phyloP scores from a whole-genome alignment of 2,113 vertebrate genomes.

The Miniopterus natalensis region DNA sequence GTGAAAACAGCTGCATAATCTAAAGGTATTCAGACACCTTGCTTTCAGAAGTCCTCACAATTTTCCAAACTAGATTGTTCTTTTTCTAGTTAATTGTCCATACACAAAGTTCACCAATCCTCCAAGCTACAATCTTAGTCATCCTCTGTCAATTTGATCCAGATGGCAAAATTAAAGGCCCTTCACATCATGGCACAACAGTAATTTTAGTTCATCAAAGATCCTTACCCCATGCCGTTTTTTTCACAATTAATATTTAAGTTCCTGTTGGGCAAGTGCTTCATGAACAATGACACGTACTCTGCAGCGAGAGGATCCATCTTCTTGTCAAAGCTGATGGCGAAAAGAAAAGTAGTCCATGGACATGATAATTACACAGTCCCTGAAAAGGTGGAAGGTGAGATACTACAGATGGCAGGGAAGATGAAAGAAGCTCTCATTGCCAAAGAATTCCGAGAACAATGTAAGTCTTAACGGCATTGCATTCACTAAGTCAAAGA shows the following conservation, averaged over 20 bases:
- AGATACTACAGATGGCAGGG: slow-evolving; percentile 69
- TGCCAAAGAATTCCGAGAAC: slow-evolving; percentile 65
- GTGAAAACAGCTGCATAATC: neutral
- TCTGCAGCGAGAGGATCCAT: slow-evolving; percentile 79
- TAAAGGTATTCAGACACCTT: neutral
- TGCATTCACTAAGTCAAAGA: neutral
- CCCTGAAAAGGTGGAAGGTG: slow-evolving; percentile 84
- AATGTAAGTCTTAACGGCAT: neutral
- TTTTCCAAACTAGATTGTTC: slow-evolving; percentile 65
- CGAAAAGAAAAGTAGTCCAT: slow-evolving; percentile 79
- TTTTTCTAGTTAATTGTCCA: slow-evolving; percentile 73
- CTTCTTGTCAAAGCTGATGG: slow-evolving; percentile 85
- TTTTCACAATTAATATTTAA: slow-evolving; percentile 81
- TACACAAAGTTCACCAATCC: slow-evolving; percentile 65
- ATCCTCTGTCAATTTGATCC: slow-evolving; percentile 82
- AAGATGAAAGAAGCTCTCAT: slow-evolving; percentile 79
- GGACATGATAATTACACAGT: slow-evolving; percentile 84
- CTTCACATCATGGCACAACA: slow-evolving; percentile 74
- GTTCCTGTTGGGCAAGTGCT: slow-evolving; percentile 82
- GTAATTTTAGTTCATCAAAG: slow-evolving; percentile 82
- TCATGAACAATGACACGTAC: slow-evolving; percentile 78
- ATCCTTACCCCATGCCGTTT: slow-evolving; percentile 76
- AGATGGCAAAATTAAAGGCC: slow-evolving; percentile 81
- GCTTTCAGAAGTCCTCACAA: slow-evolving; percentile 1
- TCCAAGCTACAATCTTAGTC: slow-evolving; percentile 68